Evolutionary conservation across 2,797 vertebrate species (phyloP).

Genomic region (Lepus townsendii): DNA sequence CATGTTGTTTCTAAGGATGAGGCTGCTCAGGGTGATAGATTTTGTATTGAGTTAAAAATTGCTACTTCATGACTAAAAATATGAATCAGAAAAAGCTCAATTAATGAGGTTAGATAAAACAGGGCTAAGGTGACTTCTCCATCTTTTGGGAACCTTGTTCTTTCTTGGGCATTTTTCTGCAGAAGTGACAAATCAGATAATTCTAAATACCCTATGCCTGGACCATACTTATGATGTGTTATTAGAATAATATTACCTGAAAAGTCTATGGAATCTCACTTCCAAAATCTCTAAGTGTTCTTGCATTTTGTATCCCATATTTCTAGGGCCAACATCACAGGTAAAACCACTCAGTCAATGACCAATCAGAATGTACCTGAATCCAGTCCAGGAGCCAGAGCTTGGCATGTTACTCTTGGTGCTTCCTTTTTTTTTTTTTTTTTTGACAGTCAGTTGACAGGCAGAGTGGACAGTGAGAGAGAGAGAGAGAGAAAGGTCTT

Average conservation of each 20-base stretch:
- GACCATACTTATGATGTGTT: not conserved
- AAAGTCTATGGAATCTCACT: not conserved
- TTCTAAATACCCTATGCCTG: not conserved
- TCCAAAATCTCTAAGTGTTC: not conserved
- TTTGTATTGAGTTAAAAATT: slow-evolving; percentile 39
- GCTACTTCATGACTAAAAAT: slow-evolving; percentile 15
- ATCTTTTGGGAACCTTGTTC: not conserved
- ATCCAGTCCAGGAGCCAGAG: rapidly evolving
- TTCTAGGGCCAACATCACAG: not conserved
- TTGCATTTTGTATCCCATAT: not conserved
- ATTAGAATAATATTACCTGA: not conserved
- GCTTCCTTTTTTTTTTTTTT: too few species aligned
- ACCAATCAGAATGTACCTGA: not conserved
- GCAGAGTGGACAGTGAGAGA: too few species aligned
- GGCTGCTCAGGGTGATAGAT: not conserved
- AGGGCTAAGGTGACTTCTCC: not conserved
- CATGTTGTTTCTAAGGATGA: not conserved
- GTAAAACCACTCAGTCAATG: not conserved
- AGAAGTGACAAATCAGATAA: not conserved
- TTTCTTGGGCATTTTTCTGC: not conserved
- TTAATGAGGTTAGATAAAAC: not conserved
- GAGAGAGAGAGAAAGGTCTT: too few species aligned
- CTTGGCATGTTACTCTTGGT: too few species aligned
- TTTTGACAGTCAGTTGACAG: too few species aligned
- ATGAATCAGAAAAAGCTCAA: not conserved